phyloP scores from a whole-genome alignment of 2,797 vertebrate genomes.

The Thripadectes ignobilis region DNA sequence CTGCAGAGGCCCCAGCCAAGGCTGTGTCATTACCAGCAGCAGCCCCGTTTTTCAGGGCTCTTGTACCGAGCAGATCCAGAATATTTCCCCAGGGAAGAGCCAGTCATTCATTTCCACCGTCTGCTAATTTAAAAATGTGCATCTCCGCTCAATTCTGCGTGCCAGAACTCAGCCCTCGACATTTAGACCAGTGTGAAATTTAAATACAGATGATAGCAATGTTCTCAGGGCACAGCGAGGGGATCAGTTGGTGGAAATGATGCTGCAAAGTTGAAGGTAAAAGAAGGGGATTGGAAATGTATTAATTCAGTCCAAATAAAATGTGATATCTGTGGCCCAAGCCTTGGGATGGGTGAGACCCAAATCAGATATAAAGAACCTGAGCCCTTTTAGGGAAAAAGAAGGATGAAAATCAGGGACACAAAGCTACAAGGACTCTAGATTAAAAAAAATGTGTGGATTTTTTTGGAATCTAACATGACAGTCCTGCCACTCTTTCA shows the following conservation, averaged over 20 bases:
- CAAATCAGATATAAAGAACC: neutral
- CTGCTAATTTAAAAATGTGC: constrained; percentile 40
- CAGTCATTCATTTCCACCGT: neutral
- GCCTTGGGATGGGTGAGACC: neutral
- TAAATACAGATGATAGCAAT: neutral
- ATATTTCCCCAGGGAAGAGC: constrained; percentile 2
- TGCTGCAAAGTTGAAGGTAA: neutral
- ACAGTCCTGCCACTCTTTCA: neutral
- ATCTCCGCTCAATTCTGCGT: neutral
- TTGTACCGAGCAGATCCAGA: neutral
- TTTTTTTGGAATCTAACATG: neutral
- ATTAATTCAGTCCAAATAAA: neutral
- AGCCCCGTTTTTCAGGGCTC: neutral
- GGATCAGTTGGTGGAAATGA: neutral
- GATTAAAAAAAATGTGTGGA: accelerated
- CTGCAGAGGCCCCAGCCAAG: neutral
- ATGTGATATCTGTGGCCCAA: neutral
- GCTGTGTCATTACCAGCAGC: neutral
- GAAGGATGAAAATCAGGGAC: neutral
- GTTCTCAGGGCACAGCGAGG: neutral
- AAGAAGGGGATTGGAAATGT: neutral
- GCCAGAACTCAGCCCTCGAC: neutral
- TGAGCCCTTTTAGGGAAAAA: neutral
- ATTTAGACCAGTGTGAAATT: neutral
- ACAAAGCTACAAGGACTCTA: neutral